phyloP scores from a whole-genome alignment of 1,140 invertebrate species.

The Ladona fulva region DNA sequence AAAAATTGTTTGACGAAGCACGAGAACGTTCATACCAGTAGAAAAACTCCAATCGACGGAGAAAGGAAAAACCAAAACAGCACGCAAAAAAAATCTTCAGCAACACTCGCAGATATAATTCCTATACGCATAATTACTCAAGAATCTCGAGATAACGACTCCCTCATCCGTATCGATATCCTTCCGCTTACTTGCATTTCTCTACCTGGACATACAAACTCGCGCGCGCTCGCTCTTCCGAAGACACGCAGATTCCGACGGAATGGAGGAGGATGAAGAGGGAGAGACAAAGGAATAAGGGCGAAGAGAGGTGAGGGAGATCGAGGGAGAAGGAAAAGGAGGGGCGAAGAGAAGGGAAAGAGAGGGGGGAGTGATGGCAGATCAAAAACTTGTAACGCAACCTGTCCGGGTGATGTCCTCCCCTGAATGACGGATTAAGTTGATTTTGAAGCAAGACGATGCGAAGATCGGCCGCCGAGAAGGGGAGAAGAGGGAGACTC shows the following conservation, averaged over 20 bases:
- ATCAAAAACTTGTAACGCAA: conserved; percentile 10
- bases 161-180: neutral
- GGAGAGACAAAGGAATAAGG: neutral
- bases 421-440: conserved; percentile 4
- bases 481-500: neutral
- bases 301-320: neutral
- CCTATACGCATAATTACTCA: neutral
- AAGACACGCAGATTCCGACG: neutral
- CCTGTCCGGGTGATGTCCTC: neutral
- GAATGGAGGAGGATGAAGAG: neutral
- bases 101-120: neutral
- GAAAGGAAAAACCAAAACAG: neutral
- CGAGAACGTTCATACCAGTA: neutral
- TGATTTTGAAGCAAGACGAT: neutral
- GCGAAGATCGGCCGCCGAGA: neutral
- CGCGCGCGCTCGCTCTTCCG: no score
- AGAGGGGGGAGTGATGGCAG: neutral
- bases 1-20: no score
- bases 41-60: neutral
- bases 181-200: neutral
- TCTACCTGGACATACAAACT: neutral
- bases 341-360: neutral
- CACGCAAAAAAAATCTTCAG: neutral
- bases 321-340: neutral
- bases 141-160: neutral